A percentile compares a stretch with the other conserved stretches of the same genome.
These are phyloP conservation scores for Eulithis prunata DNA, from an alignment of 2,888 invertebrate species.

Conservation along the genomic window DNA sequence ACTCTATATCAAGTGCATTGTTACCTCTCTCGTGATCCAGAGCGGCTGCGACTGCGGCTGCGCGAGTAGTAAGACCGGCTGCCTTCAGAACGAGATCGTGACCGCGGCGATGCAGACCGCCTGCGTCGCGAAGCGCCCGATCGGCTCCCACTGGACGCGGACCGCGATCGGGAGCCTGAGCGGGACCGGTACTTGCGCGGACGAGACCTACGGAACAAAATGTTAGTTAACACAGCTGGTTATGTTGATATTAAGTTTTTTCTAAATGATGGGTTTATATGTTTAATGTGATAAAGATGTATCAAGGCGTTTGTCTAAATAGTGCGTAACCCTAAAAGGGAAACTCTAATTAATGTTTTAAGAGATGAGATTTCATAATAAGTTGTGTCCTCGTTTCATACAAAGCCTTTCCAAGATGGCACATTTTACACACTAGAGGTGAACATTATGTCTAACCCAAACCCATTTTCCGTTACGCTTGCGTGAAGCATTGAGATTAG, in stretches of 20 bases:
- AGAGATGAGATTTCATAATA: no score
- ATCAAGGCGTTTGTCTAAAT: no score
- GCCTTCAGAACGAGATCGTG: slow-evolving; percentile 86
- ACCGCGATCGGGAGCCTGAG: slow-evolving; percentile 86
- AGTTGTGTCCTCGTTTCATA: no score
- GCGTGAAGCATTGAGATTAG: slow-evolving; percentile 6
- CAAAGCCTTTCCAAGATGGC: no score
- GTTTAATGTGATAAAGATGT: no score
- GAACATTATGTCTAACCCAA: background rate
- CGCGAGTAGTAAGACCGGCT: slow-evolving; percentile 84
- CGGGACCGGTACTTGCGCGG: slow-evolving; percentile 88
- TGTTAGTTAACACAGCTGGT: slow-evolving; percentile 26
- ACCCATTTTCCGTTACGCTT: background rate
- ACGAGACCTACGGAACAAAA: slow-evolving; percentile 73
- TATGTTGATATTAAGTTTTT: background rate
- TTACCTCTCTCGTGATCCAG: slow-evolving; percentile 81
- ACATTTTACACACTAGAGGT: background rate
- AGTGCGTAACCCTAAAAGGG: no score
- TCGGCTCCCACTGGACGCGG: slow-evolving; percentile 73
- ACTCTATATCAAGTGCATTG: no score
- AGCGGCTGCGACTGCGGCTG: slow-evolving; percentile 84
- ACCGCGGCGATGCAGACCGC: slow-evolving; percentile 73
- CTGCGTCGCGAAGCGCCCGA: slow-evolving; percentile 71
- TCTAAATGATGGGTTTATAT: no score
- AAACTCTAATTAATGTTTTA: no score